Conservation (phyloP, 2,113 vertebrate genomes). For the Hemicordylus capensis region DNA sequence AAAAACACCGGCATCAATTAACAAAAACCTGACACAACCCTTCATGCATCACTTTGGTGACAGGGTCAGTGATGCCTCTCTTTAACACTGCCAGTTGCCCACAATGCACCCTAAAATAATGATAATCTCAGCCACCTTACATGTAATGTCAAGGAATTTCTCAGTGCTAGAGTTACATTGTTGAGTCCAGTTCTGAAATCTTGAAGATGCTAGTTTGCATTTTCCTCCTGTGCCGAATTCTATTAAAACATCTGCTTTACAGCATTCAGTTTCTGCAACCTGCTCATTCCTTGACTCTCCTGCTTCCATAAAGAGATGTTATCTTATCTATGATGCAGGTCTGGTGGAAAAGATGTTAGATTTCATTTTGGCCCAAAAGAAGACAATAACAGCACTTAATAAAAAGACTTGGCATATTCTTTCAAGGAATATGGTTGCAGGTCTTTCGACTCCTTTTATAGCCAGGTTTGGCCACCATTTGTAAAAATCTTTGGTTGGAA, state of each 20-base stretch:
- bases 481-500: conserved; percentile 76
- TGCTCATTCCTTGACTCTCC: conserved; percentile 68
- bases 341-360: conserved; percentile 76
- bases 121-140: conserved; percentile 62
- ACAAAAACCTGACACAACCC: conserved; percentile 36
- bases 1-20: conserved; percentile 52
- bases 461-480: conserved; percentile 74
- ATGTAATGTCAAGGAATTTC: conserved; percentile 65
- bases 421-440: conserved; percentile 77
- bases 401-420: conserved; percentile 77
- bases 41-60: conserved; percentile 49
- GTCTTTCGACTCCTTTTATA: conserved; percentile 66
- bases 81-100: conserved; percentile 55
- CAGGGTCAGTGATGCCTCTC: conserved; percentile 43
- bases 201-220: conserved; percentile 72
- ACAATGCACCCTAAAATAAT: conserved; percentile 57
- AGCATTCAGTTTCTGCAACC: conserved; percentile 73
- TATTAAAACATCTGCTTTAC: conserved; percentile 77
- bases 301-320: conserved; percentile 69
- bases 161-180: conserved; percentile 67
- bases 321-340: conserved; percentile 75
- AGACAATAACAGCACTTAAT: conserved; percentile 71
- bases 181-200: conserved; percentile 72
- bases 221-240: conserved; percentile 68
- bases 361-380: conserved; percentile 74